Evolutionary conservation across 2,888 invertebrate species (phyloP).

Genomic region (Bellardia pandia): DNA sequence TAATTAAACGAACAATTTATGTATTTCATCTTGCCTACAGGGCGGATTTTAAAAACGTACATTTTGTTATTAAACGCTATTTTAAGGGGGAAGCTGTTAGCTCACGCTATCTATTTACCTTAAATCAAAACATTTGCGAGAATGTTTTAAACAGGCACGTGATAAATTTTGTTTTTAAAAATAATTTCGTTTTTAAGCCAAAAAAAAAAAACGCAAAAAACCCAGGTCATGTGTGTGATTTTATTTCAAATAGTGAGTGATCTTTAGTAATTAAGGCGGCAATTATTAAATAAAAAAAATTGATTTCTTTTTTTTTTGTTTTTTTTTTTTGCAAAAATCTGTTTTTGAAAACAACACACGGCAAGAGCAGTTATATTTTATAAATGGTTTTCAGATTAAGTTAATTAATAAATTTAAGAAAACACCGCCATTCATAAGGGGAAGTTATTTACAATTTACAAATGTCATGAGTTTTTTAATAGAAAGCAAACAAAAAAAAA

Average conservation of each 20-base stretch:
- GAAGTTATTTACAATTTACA: too few relatives aligned
- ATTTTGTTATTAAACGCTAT: too few relatives aligned
- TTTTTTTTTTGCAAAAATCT: neutral
- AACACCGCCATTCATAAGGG: too few relatives aligned
- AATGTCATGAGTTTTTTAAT: too few relatives aligned
- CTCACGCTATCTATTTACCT: neutral
- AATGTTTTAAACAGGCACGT: constrained; percentile 53
- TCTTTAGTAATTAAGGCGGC: constrained; percentile 43
- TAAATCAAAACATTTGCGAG: constrained; percentile 3
- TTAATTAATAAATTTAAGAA: neutral
- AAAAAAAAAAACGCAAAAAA: constrained; percentile 16
- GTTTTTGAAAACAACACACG: too few relatives aligned
- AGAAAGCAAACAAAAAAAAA: too few relatives aligned
- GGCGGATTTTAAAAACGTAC: too few relatives aligned
- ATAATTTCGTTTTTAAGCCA: constrained; percentile 36
- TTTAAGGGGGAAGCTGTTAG: too few relatives aligned
- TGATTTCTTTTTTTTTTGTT: neutral
- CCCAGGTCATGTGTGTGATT: neutral
- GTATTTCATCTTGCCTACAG: too few relatives aligned
- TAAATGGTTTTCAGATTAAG: constrained; percentile 2
- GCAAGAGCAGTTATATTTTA: neutral
- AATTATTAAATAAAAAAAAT: constrained; percentile 43
- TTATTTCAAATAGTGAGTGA: neutral
- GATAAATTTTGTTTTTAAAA: constrained; percentile 48
- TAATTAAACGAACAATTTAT: too few relatives aligned